Evolutionary conservation across 30 jellyfish, hydroid and myxozoan genomes (phyloP).

Genomic region (Aurelia sp.): DNA sequence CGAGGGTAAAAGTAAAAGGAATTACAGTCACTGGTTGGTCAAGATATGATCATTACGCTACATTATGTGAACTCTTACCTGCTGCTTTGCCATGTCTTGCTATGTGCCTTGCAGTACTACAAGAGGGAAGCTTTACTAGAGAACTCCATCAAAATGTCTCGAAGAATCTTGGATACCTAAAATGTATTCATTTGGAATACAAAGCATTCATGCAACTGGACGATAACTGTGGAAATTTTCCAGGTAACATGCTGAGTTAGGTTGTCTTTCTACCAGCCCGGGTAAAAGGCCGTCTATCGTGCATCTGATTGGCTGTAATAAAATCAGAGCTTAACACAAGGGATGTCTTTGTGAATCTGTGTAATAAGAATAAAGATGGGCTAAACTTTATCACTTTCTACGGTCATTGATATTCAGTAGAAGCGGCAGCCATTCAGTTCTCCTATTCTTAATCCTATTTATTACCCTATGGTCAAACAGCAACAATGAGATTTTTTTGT

Average conservation of each 20-base stretch:
- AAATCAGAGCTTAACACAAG: no score
- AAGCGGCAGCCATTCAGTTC: no score
- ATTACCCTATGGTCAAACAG: no score
- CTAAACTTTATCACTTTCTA: no score
- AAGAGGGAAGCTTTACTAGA: constrained; percentile 61
- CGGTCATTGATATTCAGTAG: no score
- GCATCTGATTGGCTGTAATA: background rate
- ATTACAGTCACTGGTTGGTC: constrained; percentile 97
- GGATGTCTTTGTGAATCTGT: no score
- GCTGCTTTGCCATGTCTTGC: constrained; percentile 93
- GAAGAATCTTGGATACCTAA: constrained; percentile 81
- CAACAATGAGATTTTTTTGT: no score
- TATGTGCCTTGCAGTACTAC: constrained; percentile 80
- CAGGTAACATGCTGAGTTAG: constrained; percentile 40
- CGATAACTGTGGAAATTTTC: constrained; percentile 88
- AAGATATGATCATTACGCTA: constrained; percentile 87
- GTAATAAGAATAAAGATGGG: no score
- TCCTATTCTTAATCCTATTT: no score
- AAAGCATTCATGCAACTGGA: constrained; percentile 73
- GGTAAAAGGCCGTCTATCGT: no score
- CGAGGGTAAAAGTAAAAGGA: constrained; percentile 62
- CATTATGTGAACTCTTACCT: constrained; percentile 92
- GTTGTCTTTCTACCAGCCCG: no score
- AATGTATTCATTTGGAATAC: constrained; percentile 75
- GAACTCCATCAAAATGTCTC: constrained; percentile 87